phyloP scores from a whole-genome alignment of 2,113 vertebrate genomes.

The Phylloscopus trochiloides region DNA sequence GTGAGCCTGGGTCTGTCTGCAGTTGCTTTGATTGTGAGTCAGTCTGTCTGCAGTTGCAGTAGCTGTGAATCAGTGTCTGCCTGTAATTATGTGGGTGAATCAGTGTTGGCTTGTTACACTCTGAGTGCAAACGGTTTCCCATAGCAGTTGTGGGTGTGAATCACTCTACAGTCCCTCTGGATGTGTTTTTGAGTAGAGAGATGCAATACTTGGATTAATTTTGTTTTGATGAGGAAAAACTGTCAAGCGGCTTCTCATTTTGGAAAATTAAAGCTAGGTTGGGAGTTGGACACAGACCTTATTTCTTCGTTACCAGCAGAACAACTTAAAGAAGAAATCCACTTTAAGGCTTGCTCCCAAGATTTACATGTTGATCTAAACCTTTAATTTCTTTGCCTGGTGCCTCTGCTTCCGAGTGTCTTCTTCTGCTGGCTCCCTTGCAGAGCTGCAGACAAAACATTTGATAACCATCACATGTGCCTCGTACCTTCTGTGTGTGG shows the following conservation, averaged over 20 bases:
- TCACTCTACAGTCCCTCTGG: constrained; percentile 52
- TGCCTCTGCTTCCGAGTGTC: background rate
- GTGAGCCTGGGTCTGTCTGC: constrained; percentile 31
- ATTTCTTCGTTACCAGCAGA: background rate
- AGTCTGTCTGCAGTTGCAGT: constrained; percentile 54
- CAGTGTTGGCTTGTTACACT: constrained; percentile 60
- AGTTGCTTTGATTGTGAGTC: constrained; percentile 61
- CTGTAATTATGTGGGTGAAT: constrained; percentile 56
- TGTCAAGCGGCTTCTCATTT: constrained; percentile 1
- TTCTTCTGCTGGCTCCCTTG: background rate
- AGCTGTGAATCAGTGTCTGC: constrained; percentile 63
- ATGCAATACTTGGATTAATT: constrained; percentile 45
- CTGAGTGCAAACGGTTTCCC: constrained; percentile 53
- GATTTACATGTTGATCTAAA: background rate
- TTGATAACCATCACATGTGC: background rate
- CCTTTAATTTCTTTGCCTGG: background rate
- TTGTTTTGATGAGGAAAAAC: constrained; percentile 52
- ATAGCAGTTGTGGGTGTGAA: constrained; percentile 34
- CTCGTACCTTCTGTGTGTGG: background rate
- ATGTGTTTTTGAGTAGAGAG: constrained; percentile 39
- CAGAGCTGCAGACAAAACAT: background rate
- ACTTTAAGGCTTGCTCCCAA: background rate
- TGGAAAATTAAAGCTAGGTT: constrained; percentile 28
- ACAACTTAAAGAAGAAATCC: background rate
- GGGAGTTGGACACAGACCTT: background rate